Evolutionary conservation across 2,113 vertebrate species (phyloP), one percentile per base, ranked within the genome.

Genomic region (Daubentonia madagascariensis): DNA sequence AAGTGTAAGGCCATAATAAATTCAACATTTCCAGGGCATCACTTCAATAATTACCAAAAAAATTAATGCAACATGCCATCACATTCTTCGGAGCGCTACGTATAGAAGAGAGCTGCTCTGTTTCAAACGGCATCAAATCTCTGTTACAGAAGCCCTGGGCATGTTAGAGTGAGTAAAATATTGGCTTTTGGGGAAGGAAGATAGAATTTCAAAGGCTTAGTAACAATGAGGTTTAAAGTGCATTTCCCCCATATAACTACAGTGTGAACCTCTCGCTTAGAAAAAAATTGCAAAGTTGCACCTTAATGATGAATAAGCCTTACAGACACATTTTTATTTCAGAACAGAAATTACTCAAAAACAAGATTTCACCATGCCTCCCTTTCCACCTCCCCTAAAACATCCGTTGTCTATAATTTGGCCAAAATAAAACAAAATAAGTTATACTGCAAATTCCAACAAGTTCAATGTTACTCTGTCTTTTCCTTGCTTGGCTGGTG

Each of bases 271-370:
- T 85, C 72, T 76, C 40, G 5, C 81, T n/a, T 65, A 83, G 48
- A 65, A 68, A 88, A 94, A 54, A 35, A 43, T 8, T 17, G 30
- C 16, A 75, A 73, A 70, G 35, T 10, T n/a, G 11, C 1, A 5
- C 30, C 37, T 45, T 63, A 28, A 8, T 30, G 67, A 35, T n/a
- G 17, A 76, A 73, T 70, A 43, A 81, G 37, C 61, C 78, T 79
- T n/a, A 5, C 25, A 81, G 80, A 61, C 22, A 65, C 32, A 23
- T 65, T 91, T 90, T 76, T 80, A 73, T 85, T 80, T 67, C 65
- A 65, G 16, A n/a, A 28, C 35, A 85, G 57, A 95, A 96, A 93
- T 91, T n/a, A 88, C 45, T 50, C 45, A 68, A 50, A 96, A 86
- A 59, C 25, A 50, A 75, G 50, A 50, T 81, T 91, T 91, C 5